Conservation (phyloP, 2,888 invertebrate species). For the Hanleya hanleyi region DNA sequence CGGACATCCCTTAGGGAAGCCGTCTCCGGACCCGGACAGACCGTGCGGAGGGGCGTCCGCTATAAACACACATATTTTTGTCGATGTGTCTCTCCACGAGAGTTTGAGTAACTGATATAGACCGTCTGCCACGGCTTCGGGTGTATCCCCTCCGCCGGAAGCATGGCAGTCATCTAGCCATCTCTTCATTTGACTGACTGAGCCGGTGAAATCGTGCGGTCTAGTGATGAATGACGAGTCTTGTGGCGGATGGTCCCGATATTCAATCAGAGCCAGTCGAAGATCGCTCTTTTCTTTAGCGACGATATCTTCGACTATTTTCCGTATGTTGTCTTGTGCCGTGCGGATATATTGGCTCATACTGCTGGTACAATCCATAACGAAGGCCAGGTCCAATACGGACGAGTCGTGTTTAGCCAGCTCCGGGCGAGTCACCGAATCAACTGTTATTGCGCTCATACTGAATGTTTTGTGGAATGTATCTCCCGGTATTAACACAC, state of each 20-base stretch:
- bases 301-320: constrained; percentile 65
- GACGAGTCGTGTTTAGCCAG: constrained; percentile 3
- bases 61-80: constrained; percentile 46
- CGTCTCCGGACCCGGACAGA: constrained; percentile 32
- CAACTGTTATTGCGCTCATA: too few species aligned
- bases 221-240: constrained; percentile 60
- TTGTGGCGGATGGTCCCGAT: constrained; percentile 67
- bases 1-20: constrained; percentile 43
- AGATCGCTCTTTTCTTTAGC: constrained; percentile 63
- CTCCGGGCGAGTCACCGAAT: too few species aligned
- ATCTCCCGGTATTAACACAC: too few species aligned
- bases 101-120: constrained; percentile 52
- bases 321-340: constrained; percentile 58
- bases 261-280: constrained; percentile 64
- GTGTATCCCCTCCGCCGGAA: constrained; percentile 63
- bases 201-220: constrained; percentile 63
- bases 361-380: constrained; percentile 68
- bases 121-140: constrained; percentile 68
- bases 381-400: constrained; percentile 64
- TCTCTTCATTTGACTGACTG: constrained; percentile 57
- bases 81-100: constrained; percentile 40
- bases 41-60: constrained; percentile 53
- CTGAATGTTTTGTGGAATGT: too few species aligned
- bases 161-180: constrained; percentile 59
- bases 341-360: constrained; percentile 64